Base-by-base conservation (phyloP, 2,888 invertebrate species). In the Eucriotettix oculatus region DNA sequence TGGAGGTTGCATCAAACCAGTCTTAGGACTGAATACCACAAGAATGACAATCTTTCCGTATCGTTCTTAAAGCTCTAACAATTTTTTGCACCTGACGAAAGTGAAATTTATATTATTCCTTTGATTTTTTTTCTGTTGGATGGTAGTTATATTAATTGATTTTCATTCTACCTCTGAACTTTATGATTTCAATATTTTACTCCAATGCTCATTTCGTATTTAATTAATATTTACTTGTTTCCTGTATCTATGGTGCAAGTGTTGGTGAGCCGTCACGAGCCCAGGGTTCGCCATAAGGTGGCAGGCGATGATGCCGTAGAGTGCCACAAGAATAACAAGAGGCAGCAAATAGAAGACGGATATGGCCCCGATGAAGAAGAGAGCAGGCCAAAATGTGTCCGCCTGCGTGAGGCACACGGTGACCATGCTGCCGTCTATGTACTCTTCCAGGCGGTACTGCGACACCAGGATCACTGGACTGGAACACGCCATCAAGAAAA, bases 401-500 rank as follows among this genome's bases (percentile, higher is more conserved):
- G 87, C 87, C 67, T 83, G 79, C n/a, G 87, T 91, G 69, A 85
- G 80, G 74, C 94, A 94, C 55, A 86, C 86, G 3, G 88, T 84
- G 1, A 84, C 85, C 64, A 80, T 74, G 16, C 81, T 79, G 48
- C 86, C 87, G 68, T 90, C 88, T 63, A 79, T 78, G 73, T 87
- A 87, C 54, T 79, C 76, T 68, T 85, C 86, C 69, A 83, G 76
- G 62, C 82, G 79, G 77, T 87, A 88, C 58, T 83, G 83, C 11
- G 91, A 86, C 68, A 92, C 87, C 67, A 82, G 80, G 68, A 93
- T 77, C 69, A 92, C 90, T 17, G 94, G 94, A 73, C 91, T 92
- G 85, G 29, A 29, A 29, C 29, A 29, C 29, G 29, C 7, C 2
- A 29, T 29, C 2, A 29, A 29, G 29, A 29, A 29, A 29, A 29